phyloP scores from a whole-genome alignment of 2,888 invertebrate species.

The Ophioninae sp. region DNA sequence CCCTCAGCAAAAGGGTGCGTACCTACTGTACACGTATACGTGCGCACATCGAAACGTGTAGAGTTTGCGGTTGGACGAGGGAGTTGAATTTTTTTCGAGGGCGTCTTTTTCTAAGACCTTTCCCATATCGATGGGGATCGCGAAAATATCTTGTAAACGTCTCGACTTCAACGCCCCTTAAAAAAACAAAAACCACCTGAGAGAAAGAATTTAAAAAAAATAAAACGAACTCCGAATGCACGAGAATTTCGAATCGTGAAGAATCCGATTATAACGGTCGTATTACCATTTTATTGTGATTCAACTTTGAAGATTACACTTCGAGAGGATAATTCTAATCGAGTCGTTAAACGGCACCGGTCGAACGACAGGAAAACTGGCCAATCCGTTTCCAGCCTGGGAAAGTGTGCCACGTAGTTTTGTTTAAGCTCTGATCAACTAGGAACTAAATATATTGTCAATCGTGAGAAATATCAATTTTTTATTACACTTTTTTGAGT shows the following conservation, averaged over 20 bases:
- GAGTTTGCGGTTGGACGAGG: not conserved
- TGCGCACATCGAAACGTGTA: not conserved
- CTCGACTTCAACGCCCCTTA: conserved; percentile 44
- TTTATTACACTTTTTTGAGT: too few species aligned
- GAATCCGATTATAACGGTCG: conserved; percentile 23
- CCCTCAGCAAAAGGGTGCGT: conserved; percentile 46
- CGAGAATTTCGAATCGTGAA: conserved; percentile 4
- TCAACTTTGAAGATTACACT: conserved; percentile 18
- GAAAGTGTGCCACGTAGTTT: too few species aligned
- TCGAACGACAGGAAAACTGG: not conserved
- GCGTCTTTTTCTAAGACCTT: conserved; percentile 27
- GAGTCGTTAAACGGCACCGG: not conserved
- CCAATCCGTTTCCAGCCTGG: not conserved
- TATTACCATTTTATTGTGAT: conserved; percentile 19
- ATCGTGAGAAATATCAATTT: too few species aligned
- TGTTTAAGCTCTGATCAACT: too few species aligned
- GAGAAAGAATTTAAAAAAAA: too few species aligned
- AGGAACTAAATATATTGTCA: too few species aligned
- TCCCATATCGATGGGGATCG: conserved; percentile 26
- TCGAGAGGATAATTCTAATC: not conserved
- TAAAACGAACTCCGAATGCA: too few species aligned
- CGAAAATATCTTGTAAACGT: conserved; percentile 56
- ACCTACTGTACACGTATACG: conserved; percentile 9
- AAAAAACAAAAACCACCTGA: not conserved
- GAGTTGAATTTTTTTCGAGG: conserved; percentile 33